Conservation (phyloP, 2,888 invertebrate species). For the Serripes groenlandicus region DNA sequence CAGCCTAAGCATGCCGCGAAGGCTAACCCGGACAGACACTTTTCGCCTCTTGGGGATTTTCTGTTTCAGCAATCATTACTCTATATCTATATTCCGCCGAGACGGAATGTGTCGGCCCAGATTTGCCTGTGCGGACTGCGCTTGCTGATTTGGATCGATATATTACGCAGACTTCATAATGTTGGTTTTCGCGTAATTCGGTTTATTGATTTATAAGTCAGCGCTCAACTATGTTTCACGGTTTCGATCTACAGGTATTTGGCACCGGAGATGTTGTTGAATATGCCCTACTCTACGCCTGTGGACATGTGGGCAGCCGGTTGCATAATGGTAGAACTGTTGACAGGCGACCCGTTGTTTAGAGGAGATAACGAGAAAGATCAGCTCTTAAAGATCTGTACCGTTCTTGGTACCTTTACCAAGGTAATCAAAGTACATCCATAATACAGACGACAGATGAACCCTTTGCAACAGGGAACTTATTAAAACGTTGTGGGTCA, state of each 20-base stretch:
- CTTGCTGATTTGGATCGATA: too few relatives aligned
- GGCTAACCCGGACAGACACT: too few relatives aligned
- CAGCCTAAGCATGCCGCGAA: too few relatives aligned
- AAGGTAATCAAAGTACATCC: constrained; percentile 33
- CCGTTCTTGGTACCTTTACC: constrained; percentile 41
- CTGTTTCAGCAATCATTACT: too few relatives aligned
- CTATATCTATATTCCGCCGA: too few relatives aligned
- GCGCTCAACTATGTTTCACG: too few relatives aligned
- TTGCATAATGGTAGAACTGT: constrained; percentile 56
- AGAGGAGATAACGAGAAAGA: constrained; percentile 29
- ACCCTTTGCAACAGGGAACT: not conserved
- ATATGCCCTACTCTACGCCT: constrained; percentile 36
- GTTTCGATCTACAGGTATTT: constrained; percentile 29
- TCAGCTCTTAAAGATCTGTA: constrained; percentile 44
- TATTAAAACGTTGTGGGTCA: not conserved
- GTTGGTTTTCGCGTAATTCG: too few relatives aligned
- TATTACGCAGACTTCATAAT: too few relatives aligned
- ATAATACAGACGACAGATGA: not conserved
- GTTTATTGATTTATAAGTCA: too few relatives aligned
- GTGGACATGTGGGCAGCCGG: constrained; percentile 57
- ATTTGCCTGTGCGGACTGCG: too few relatives aligned
- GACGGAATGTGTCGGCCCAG: too few relatives aligned
- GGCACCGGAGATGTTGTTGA: constrained; percentile 54
- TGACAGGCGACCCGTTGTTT: constrained; percentile 47
- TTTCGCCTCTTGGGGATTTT: too few relatives aligned